Conservation (phyloP, 2,113 vertebrate species). For the Kobus ellipsiprymnus region DNA sequence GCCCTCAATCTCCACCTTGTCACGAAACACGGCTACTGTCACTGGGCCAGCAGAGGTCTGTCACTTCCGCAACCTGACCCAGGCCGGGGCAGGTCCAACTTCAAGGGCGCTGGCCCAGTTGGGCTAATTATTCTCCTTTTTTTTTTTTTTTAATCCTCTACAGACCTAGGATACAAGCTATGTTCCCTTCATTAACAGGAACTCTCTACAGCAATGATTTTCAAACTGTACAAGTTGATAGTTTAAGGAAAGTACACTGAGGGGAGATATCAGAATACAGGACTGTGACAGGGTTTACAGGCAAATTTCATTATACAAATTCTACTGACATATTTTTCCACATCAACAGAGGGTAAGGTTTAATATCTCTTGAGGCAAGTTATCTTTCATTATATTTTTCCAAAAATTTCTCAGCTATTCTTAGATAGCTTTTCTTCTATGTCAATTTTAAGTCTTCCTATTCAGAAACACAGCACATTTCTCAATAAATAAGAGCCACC, state of each 20-base stretch:
- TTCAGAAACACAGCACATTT: neutral
- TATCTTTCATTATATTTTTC: neutral
- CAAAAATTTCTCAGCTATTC: neutral
- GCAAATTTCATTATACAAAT: neutral
- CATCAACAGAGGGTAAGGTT: neutral
- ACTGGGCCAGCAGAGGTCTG: fast-evolving
- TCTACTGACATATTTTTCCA: neutral
- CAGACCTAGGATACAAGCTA: neutral
- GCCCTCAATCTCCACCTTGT: conserved; percentile 96
- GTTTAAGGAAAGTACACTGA: neutral
- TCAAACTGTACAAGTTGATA: neutral
- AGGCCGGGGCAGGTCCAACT: fast-evolving
- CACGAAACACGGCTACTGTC: conserved; percentile 93
- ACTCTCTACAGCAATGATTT: neutral
- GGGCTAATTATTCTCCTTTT: neutral
- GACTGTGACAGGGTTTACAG: neutral
- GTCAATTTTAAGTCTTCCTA: neutral
- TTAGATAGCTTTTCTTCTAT: neutral
- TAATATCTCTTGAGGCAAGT: neutral
- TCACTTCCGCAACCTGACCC: fast-evolving
- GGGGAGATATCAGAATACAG: neutral
- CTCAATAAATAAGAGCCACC: neutral
- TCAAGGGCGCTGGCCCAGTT: fast-evolving
- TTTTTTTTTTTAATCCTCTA: neutral
- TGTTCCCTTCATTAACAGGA: neutral